A percentile compares a stretch with the other conserved stretches of the same genome.
Evolutionary conservation across 2,797 vertebrate species (phyloP).

Genomic region (Notolabrus celidotus): DNA sequence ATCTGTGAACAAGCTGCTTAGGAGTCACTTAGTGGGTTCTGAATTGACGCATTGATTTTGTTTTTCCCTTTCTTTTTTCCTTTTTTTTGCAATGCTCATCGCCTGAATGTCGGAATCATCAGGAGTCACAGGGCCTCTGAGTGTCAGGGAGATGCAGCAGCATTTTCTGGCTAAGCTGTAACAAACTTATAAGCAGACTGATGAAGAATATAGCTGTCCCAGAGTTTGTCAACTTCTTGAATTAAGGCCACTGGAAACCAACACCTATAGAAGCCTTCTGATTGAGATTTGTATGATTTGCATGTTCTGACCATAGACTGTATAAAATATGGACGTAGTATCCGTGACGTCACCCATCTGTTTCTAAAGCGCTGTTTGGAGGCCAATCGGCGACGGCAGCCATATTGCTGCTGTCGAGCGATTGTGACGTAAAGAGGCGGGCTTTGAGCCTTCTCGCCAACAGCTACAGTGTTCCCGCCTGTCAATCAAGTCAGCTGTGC

Average conservation of each 20-base stretch:
- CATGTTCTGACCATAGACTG: too few species aligned
- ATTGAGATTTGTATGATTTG: too few species aligned
- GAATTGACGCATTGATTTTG: slow-evolving; percentile 16
- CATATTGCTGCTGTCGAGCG: too few species aligned
- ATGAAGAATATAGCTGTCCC: slow-evolving; percentile 14
- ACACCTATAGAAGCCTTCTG: too few species aligned
- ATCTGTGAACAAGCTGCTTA: slow-evolving; percentile 21
- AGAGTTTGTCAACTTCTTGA: slow-evolving; percentile 34
- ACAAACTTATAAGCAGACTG: background rate
- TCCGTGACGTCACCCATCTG: too few species aligned
- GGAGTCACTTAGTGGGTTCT: slow-evolving; percentile 29
- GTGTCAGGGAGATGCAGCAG: slow-evolving; percentile 11
- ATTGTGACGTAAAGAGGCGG: too few species aligned
- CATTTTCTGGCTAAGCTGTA: slow-evolving; percentile 5
- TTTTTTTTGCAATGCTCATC: slow-evolving; percentile 21
- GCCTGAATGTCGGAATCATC: slow-evolving; percentile 14
- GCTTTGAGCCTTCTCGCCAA: too few species aligned
- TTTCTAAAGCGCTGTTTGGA: too few species aligned
- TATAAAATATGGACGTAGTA: too few species aligned
- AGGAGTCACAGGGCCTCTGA: slow-evolving; percentile 5
- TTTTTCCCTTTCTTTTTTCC: background rate
- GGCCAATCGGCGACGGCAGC: too few species aligned
- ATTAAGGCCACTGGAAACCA: slow-evolving; percentile 22
- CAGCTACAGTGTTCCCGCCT: too few species aligned
- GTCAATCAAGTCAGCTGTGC: too few species aligned